Evolutionary conservation across 1,140 invertebrate genomes (phyloP).

Genomic region (Rhysida immarginata): DNA sequence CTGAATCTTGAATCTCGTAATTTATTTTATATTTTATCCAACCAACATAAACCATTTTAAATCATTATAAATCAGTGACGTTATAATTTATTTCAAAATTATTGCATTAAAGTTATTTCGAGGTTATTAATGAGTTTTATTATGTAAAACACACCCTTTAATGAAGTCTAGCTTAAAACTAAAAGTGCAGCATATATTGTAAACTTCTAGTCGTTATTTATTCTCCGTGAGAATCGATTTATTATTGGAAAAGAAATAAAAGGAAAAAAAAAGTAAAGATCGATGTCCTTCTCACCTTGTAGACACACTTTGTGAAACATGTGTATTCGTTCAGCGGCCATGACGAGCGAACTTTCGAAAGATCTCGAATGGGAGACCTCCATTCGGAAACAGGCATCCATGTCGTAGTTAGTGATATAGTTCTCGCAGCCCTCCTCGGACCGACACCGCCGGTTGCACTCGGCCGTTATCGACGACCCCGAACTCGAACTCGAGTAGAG

Average conservation of each 20-base stretch:
- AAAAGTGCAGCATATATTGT: too few species aligned
- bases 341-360: not conserved
- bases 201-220: too few species aligned
- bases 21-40: too few species aligned
- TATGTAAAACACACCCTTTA: not conserved
- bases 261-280: not conserved
- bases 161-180: not conserved
- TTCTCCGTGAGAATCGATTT: not conserved
- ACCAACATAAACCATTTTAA: too few species aligned
- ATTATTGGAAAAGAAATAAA: not conserved
- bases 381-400: slow-evolving; percentile 11
- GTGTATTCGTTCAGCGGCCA: slow-evolving; percentile 16
- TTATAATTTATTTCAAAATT: too few species aligned
- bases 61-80: too few species aligned
- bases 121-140: not conserved
- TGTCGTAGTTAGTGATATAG: slow-evolving; percentile 18
- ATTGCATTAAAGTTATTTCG: not conserved
- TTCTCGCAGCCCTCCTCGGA: slow-evolving; percentile 15
- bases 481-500: slow-evolving; percentile 15
- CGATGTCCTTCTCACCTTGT: slow-evolving; percentile 10
- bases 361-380: slow-evolving; percentile 1
- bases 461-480: slow-evolving; percentile 16
- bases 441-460: slow-evolving; percentile 18
- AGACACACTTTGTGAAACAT: slow-evolving; percentile 23
- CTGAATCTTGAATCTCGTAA: too few species aligned